Percentiles rank a stretch among this genome's conserved stretches.
Conservation (phyloP, 2,797 vertebrate species). For the Scleropages formosus region DNA sequence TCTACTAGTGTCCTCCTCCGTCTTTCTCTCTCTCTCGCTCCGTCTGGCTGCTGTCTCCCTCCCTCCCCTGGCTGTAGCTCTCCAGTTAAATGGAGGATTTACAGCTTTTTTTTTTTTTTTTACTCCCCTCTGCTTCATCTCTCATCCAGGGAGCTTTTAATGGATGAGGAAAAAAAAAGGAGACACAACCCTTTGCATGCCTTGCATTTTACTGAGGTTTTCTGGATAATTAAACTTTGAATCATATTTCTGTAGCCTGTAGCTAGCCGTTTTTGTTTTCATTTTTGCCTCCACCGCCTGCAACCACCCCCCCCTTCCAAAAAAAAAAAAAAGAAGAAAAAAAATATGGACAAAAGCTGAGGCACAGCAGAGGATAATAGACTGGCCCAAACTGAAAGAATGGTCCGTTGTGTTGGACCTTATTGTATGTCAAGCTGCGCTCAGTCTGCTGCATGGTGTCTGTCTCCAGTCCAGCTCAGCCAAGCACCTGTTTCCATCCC, state of each 20-base stretch:
- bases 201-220: constrained; percentile 40
- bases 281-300: constrained; percentile 19
- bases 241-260: constrained; percentile 32
- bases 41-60: constrained; percentile 33
- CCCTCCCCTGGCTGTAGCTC: constrained; percentile 42
- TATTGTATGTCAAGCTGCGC: constrained; percentile 54
- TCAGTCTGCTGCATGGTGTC: neutral
- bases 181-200: constrained; percentile 10
- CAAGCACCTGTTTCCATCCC: constrained; percentile 23
- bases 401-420: constrained; percentile 70
- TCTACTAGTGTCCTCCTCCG: constrained; percentile 39
- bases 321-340: constrained; percentile 12
- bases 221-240: constrained; percentile 49
- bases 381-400: constrained; percentile 54
- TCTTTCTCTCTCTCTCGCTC: constrained; percentile 21
- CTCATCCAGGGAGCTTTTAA: constrained; percentile 33
- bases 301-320: constrained; percentile 13
- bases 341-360: constrained; percentile 43
- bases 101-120: constrained; percentile 10
- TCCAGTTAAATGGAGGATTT: constrained; percentile 27
- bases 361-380: constrained; percentile 59
- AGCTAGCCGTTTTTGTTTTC: constrained; percentile 23
- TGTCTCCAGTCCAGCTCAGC: constrained; percentile 28
- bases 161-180: constrained; percentile 8
- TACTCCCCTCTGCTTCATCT: constrained; percentile 29